phyloP scores from a whole-genome alignment of 2,888 invertebrate genomes.

The Pyralis farinalis region DNA sequence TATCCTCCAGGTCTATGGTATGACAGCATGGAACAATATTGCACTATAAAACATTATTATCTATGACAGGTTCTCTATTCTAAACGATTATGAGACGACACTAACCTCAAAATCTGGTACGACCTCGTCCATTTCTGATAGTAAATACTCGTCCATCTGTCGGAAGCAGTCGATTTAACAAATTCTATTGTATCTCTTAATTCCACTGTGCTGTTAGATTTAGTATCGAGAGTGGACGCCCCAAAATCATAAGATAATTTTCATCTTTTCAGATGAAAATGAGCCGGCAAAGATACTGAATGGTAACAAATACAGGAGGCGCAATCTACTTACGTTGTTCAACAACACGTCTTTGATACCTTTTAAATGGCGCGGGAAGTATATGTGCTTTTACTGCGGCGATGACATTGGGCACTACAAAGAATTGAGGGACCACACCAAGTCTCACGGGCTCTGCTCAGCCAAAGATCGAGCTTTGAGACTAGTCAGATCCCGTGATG shows the following conservation, averaged over 20 bases:
- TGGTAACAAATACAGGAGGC: slow-evolving; percentile 35
- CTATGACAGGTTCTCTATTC: no score
- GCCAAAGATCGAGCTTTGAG: slow-evolving; percentile 45
- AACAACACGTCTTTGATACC: slow-evolving; percentile 65
- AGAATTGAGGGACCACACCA: slow-evolving; percentile 46
- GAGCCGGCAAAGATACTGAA: slow-evolving; percentile 37
- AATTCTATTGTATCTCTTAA: no score
- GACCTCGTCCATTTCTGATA: no score
- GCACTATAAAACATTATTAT: no score
- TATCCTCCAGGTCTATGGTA: no score
- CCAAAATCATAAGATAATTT: slow-evolving; percentile 29
- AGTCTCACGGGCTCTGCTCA: slow-evolving; percentile 44
- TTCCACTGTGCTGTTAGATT: slow-evolving; percentile 42
- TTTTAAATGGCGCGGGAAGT: slow-evolving; percentile 65
- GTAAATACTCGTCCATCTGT: no score
- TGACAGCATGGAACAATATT: no score
- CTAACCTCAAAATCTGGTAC: no score
- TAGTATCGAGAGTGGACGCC: slow-evolving; percentile 3
- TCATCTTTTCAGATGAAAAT: slow-evolving; percentile 68
- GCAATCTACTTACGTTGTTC: slow-evolving; percentile 58
- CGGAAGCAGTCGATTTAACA: no score
- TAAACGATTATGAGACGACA: no score
- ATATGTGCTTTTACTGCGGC: slow-evolving; percentile 64
- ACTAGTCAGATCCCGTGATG: slow-evolving; percentile 45
- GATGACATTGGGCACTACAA: slow-evolving; percentile 36